phyloP scores from a whole-genome alignment of 2,888 invertebrate genomes.

The Harpalus rubripes region DNA sequence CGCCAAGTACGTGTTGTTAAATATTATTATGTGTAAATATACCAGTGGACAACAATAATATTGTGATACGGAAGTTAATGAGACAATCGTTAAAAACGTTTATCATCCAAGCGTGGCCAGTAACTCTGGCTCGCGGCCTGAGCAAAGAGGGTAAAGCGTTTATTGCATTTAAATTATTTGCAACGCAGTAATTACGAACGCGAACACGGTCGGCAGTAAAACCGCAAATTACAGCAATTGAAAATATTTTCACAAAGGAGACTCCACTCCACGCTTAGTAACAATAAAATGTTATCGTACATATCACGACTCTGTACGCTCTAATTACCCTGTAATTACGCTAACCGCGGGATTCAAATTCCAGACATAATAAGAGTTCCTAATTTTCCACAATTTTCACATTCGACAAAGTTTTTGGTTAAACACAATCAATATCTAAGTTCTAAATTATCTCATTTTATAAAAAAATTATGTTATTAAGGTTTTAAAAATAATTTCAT shows the following conservation, averaged over 20 bases:
- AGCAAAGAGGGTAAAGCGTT: constrained; percentile 61
- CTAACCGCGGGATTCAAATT: constrained; percentile 59
- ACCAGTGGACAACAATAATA: constrained; percentile 6
- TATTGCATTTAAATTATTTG: constrained; percentile 68
- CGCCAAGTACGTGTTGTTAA: too few species aligned
- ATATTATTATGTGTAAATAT: not conserved
- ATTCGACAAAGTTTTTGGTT: not conserved
- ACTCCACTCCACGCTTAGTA: constrained; percentile 41
- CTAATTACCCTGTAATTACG: constrained; percentile 64
- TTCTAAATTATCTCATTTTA: too few species aligned
- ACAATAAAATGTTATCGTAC: constrained; percentile 67
- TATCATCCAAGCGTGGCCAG: not conserved
- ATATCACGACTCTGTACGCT: constrained; percentile 62
- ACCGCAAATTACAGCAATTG: constrained; percentile 67
- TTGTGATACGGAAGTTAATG: not conserved
- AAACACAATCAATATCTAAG: too few species aligned
- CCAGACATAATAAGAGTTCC: constrained; percentile 62
- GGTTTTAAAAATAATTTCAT: too few species aligned
- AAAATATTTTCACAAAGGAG: constrained; percentile 67
- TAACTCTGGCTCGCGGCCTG: not conserved
- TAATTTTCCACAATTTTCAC: constrained; percentile 65
- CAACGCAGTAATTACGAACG: constrained; percentile 66
- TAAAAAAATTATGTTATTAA: too few species aligned
- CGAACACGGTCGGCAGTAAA: constrained; percentile 59
- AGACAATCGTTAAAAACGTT: constrained; percentile 8